A percentile compares a stretch with the other conserved stretches of the same genome.
phyloP scores from a whole-genome alignment of 2,888 invertebrate genomes.

The Carabus problematicus region DNA sequence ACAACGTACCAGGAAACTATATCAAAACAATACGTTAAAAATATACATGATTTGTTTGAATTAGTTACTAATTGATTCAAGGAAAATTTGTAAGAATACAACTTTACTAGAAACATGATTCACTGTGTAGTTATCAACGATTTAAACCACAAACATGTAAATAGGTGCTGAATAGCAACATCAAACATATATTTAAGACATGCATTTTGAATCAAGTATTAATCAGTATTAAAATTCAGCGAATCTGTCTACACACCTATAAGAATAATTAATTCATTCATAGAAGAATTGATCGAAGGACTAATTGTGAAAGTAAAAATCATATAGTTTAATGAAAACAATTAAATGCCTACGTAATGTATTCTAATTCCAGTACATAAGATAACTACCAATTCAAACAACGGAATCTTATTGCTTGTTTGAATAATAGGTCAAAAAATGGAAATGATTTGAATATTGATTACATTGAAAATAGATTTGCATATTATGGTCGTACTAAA shows the following conservation, averaged over 20 bases:
- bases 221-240: constrained; percentile 24
- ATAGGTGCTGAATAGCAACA: neutral
- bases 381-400: no score
- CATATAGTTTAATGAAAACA: neutral
- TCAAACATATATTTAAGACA: no score
- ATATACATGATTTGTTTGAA: neutral
- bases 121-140: neutral
- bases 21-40: neutral
- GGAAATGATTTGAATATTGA: no score
- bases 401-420: no score
- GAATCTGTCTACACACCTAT: constrained; percentile 19
- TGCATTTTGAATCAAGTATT: constrained; percentile 7
- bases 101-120: constrained; percentile 27
- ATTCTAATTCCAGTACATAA: no score
- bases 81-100: neutral
- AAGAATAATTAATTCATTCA: constrained; percentile 22
- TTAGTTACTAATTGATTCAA: neutral
- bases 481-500: no score
- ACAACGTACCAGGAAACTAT: neutral
- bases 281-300: constrained; percentile 16
- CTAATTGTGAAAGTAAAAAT: constrained; percentile 31
- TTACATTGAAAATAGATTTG: no score
- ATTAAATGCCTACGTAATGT: neutral
- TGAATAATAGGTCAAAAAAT: no score
- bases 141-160: neutral